Percentiles rank a stretch among this genome's conserved stretches.
These are phyloP conservation scores for Adelosebastes latens DNA, from an alignment of 2,797 vertebrate species.

Conservation along the genomic window DNA sequence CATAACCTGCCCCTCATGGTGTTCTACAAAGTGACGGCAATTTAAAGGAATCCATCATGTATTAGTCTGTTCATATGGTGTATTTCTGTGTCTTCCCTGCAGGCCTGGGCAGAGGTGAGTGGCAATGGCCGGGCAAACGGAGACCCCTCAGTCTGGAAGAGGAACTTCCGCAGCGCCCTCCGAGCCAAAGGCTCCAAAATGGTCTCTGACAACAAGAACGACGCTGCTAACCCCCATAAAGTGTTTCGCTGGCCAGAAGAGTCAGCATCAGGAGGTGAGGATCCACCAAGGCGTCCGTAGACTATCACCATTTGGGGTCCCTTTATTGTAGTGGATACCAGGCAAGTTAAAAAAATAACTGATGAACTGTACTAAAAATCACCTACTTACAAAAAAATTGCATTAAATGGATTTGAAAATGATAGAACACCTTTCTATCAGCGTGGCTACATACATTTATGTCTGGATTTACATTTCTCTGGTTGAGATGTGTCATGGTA, in stretches of 20 bases:
- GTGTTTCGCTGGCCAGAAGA: constrained; percentile 79
- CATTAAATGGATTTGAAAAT: not conserved
- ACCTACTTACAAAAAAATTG: not conserved
- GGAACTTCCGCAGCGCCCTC: constrained; percentile 91
- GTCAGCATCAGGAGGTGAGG: constrained; percentile 62
- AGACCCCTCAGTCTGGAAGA: constrained; percentile 89
- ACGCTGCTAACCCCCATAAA: constrained; percentile 86
- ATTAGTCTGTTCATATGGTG: not conserved
- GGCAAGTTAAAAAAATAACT: not conserved
- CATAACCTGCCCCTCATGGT: not conserved
- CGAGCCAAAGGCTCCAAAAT: constrained; percentile 83
- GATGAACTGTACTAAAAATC: not conserved
- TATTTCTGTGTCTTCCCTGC: not conserved
- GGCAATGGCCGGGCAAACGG: constrained; percentile 72
- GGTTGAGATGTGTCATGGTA: not conserved
- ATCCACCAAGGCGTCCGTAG: not conserved
- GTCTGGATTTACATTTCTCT: not conserved
- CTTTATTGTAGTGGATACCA: not conserved
- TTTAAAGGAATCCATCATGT: not conserved
- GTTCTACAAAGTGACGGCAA: not conserved
- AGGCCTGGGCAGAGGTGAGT: constrained; percentile 91
- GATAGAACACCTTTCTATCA: not conserved
- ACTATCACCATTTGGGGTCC: not conserved
- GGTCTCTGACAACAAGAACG: constrained; percentile 82
- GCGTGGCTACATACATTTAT: not conserved